phyloP scores from a whole-genome alignment of 1,140 invertebrate species.

The Spodoptera litura region DNA sequence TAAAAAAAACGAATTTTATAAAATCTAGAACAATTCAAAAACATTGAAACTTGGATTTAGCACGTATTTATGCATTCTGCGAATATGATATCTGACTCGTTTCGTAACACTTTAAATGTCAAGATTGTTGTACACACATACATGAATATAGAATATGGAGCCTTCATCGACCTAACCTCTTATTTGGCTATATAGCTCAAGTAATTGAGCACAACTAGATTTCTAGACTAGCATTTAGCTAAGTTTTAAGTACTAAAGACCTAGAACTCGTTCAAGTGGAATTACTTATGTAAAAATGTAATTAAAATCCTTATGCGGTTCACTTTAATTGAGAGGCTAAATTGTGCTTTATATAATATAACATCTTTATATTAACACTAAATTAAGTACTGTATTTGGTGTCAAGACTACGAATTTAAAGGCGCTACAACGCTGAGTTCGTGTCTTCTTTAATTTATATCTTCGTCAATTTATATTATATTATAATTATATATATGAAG shows the following conservation, averaged over 20 bases:
- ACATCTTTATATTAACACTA: too few species aligned
- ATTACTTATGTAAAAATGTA: not conserved
- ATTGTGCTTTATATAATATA: not conserved
- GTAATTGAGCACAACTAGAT: constrained; percentile 1
- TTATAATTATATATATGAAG: too few species aligned
- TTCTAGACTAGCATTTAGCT: not conserved
- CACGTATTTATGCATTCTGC: constrained; percentile 10
- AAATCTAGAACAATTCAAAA: too few species aligned
- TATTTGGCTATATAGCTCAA: not conserved
- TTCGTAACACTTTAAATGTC: constrained; percentile 10
- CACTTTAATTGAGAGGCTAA: not conserved
- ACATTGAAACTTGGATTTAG: not conserved
- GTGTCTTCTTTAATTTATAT: too few species aligned
- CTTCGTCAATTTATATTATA: too few species aligned
- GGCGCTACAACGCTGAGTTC: too few species aligned
- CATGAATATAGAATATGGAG: not conserved
- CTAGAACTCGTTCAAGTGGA: not conserved
- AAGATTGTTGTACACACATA: constrained; percentile 11
- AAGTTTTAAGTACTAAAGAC: not conserved
- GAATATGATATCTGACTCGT: not conserved
- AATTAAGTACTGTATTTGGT: too few species aligned
- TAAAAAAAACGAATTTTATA: not conserved
- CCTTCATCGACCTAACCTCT: not conserved
- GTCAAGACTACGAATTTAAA: too few species aligned
- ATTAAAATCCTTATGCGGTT: constrained; percentile 2